Conservation (phyloP, 2,888 invertebrate genomes). For the Dryobotodes eremita region DNA sequence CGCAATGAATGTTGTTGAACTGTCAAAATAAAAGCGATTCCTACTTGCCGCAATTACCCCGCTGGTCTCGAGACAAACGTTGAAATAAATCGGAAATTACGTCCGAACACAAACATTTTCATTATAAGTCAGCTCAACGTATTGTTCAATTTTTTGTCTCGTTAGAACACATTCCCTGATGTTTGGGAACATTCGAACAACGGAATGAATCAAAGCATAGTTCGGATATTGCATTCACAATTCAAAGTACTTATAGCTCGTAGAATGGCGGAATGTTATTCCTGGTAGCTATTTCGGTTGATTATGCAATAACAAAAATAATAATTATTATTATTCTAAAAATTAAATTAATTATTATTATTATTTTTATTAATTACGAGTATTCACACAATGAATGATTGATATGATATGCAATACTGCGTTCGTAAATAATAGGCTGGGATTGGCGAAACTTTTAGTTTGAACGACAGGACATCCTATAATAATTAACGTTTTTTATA, state of each 20-base stretch:
- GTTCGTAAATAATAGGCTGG: not conserved
- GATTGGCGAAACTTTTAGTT: not conserved
- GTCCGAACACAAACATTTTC: slow-evolving; percentile 21
- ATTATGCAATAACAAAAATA: not conserved
- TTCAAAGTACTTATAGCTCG: not conserved
- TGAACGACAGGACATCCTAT: not conserved
- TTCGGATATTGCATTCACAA: slow-evolving; percentile 32
- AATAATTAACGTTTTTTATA: not conserved
- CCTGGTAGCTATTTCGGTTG: slow-evolving; percentile 1
- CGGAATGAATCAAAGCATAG: slow-evolving; percentile 20
- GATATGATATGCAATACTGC: no score
- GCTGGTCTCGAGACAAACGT: slow-evolving; percentile 3
- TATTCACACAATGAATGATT: no score
- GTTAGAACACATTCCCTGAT: slow-evolving; percentile 19
- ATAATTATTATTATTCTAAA: no score
- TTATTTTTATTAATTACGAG: no score
- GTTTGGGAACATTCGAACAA: slow-evolving; percentile 17
- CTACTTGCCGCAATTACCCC: no score
- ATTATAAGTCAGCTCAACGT: not conserved
- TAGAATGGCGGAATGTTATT: slow-evolving; percentile 13
- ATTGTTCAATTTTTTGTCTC: slow-evolving; percentile 23
- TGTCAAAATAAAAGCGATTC: no score
- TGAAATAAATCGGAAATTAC: slow-evolving; percentile 22
- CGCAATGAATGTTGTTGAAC: no score
- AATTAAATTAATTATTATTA: no score